phyloP scores from a whole-genome alignment of 2,888 invertebrate species.

The Ichneumoninae sp. region DNA sequence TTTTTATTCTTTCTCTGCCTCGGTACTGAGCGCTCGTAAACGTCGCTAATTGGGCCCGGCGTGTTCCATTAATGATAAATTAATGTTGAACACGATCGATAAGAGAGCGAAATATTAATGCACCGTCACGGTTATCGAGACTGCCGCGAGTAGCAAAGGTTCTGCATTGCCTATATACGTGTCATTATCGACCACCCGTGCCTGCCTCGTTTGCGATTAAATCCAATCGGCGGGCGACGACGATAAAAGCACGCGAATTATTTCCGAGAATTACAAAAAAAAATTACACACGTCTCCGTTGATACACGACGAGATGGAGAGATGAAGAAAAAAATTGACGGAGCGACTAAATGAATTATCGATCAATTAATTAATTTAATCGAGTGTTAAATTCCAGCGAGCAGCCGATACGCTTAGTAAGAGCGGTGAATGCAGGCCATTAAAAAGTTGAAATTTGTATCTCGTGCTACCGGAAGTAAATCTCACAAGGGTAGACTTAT shows the following conservation, averaged over 20 bases:
- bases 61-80: constrained; percentile 48
- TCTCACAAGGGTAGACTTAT: background rate
- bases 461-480: background rate
- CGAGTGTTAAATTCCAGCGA: constrained; percentile 14
- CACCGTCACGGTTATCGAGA: constrained; percentile 38
- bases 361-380: constrained; percentile 6
- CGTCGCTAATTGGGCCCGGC: constrained; percentile 39
- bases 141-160: constrained; percentile 33
- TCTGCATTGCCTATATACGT: constrained; percentile 20
- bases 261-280: constrained; percentile 18
- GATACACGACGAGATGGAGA: background rate
- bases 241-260: constrained; percentile 41
- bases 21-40: constrained; percentile 17
- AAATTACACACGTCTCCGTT: constrained; percentile 13
- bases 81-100: constrained; percentile 37
- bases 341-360: constrained; percentile 1
- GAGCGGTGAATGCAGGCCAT: background rate
- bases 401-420: background rate
- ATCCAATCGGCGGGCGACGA: constrained; percentile 25
- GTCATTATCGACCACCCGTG: background rate
- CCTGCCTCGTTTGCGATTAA: constrained; percentile 40
- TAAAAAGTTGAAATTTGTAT: background rate
- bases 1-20: background rate
- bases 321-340: background rate
- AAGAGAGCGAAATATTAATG: constrained; percentile 41